phyloP scores from a whole-genome alignment of 2,888 invertebrate genomes.

The Crepidodera aurea region DNA sequence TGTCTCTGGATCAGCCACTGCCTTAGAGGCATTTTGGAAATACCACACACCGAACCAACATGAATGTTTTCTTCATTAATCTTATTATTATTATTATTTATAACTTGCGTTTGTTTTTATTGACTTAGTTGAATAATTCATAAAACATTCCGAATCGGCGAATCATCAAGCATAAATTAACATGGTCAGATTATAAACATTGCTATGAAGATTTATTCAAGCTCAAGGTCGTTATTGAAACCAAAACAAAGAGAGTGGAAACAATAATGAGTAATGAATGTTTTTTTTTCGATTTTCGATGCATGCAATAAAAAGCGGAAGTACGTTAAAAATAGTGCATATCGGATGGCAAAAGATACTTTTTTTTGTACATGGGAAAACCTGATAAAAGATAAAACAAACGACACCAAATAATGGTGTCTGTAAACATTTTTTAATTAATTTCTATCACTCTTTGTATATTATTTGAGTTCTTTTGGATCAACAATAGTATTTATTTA shows the following conservation, averaged over 20 bases:
- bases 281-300: not conserved
- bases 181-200: not conserved
- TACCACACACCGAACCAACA: not conserved
- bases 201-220: not conserved
- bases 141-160: not conserved
- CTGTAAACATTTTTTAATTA: no score
- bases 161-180: slow-evolving; percentile 5
- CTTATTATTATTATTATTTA: not conserved
- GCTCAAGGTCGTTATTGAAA: slow-evolving; percentile 3
- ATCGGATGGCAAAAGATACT: not conserved
- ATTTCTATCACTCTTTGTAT: no score
- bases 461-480: no score
- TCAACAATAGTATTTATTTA: no score
- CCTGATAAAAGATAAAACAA: no score
- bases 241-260: not conserved
- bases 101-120: slow-evolving; percentile 1
- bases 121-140: slow-evolving; percentile 10
- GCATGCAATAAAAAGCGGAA: not conserved
- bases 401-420: no score
- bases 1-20: no score
- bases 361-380: no score
- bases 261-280: not conserved
- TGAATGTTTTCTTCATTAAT: not conserved
- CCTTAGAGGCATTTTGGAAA: no score
- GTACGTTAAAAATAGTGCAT: not conserved